Percentiles rank a stretch among this genome's conserved stretches.
Evolutionary conservation across 30 jellyfish, hydroid and myxozoan species (phyloP).

Genomic region (Kudoa iwatai): DNA sequence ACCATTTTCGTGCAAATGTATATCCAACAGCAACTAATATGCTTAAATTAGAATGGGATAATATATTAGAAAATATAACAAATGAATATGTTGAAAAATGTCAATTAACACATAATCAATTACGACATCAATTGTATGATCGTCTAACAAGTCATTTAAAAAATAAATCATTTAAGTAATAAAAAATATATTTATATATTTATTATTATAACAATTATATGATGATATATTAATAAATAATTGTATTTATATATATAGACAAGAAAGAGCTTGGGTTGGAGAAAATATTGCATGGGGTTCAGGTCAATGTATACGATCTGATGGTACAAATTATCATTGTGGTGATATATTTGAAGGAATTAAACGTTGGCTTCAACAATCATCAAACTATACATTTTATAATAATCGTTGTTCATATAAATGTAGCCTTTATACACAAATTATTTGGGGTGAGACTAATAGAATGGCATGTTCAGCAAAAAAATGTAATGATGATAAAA

Average conservation of each 20-base stretch:
- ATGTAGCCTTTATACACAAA: constrained; percentile 51
- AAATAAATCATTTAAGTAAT: no score
- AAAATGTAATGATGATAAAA: constrained; percentile 28
- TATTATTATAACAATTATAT: no score
- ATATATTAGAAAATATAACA: constrained; percentile 28
- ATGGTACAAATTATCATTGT: constrained; percentile 63
- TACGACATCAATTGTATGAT: constrained; percentile 25
- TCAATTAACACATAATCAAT: constrained; percentile 58
- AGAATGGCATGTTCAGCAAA: constrained; percentile 69
- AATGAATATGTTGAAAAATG: constrained; percentile 34
- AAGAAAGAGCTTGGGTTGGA: constrained; percentile 36
- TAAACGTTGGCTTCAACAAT: constrained; percentile 54
- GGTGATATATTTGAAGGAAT: constrained; percentile 84
- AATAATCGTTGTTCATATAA: constrained; percentile 48
- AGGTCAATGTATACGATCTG: constrained; percentile 42
- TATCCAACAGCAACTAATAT: constrained; percentile 39
- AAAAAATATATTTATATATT: no score
- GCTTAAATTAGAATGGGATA: constrained; percentile 56
- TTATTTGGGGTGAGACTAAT: constrained; percentile 75
- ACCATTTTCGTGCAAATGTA: constrained; percentile 55
- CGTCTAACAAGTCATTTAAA: no score
- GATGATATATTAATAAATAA: no score
- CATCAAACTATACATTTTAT: constrained; percentile 14
- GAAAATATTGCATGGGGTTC: constrained; percentile 92
- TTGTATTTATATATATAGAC: no score